Conservation (phyloP, 2,888 invertebrate genomes). For the Bombylius discolor region DNA sequence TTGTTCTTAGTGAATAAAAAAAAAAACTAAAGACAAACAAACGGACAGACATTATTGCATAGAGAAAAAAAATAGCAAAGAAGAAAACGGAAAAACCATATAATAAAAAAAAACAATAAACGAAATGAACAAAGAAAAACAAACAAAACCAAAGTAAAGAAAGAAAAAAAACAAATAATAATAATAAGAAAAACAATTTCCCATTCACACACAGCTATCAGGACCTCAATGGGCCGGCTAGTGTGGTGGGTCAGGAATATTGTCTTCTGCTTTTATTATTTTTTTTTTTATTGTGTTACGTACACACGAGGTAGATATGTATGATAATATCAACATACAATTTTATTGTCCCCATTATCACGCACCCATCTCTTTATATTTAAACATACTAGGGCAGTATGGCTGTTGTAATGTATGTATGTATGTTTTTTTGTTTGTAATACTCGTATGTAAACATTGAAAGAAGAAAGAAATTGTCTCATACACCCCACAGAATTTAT, state of each 20-base stretch:
- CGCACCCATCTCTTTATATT: not conserved
- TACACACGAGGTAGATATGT: not conserved
- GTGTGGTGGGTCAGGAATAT: conserved; percentile 15
- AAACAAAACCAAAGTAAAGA: too few relatives aligned
- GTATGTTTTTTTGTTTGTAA: too few relatives aligned
- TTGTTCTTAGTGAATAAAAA: too few relatives aligned
- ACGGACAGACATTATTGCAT: too few relatives aligned
- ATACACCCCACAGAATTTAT: not conserved
- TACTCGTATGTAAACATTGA: not conserved
- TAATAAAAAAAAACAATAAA: too few relatives aligned
- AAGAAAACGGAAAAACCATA: too few relatives aligned
- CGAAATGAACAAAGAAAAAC: too few relatives aligned
- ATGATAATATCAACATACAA: not conserved
- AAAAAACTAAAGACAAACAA: too few relatives aligned
- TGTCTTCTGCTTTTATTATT: not conserved
- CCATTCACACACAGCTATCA: not conserved
- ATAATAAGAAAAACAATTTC: conserved; percentile 9
- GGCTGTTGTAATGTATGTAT: too few relatives aligned
- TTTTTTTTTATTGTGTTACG: too few relatives aligned
- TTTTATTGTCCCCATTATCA: not conserved
- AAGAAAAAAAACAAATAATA: too few relatives aligned
- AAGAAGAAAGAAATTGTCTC: not conserved
- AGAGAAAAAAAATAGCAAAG: too few relatives aligned
- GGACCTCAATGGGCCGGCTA: conserved; percentile 12
- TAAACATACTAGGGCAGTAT: not conserved